Evolutionary conservation across 2,888 invertebrate species (phyloP), one percentile per base, ranked within the genome.

Genomic region (Cephus pygmeus): DNA sequence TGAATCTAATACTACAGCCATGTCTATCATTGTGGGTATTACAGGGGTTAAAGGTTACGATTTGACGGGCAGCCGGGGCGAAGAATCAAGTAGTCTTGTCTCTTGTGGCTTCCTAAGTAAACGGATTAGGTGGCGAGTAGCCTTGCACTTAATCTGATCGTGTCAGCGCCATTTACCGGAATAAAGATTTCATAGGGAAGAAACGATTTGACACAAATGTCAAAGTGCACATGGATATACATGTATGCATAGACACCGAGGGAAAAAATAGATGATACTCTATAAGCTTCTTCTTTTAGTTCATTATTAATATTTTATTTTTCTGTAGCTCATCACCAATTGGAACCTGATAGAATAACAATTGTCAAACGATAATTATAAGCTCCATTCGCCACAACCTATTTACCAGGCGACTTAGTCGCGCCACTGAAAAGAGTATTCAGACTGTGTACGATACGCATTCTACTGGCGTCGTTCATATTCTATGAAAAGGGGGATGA

Each of bases 21-120:
- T 23, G 56, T 23, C 56, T 56, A 56, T 56, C 56, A 56, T 23
- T 23, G 56, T 56, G 56, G 2, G 23, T 56, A 56, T 56, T 56
- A 56, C 6, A 56, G 23, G 23, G 56, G 56, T 56, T 56, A 56
- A 56, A 56, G 23, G 9, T 56, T 56, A 23, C 56, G 23, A 56
- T 56, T 56, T 56, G 23, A 56, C 23, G 23, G 56, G 74, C 73
- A 75, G 73, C 75, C 78, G 76, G 76, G 80, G 75, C 80, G 76
- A 83, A 76, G 79, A 80, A 79, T 79, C 78, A 77, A 82, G 76
- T 81, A 79, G 71, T 76, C 76, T 77, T 77, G 75, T 78, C 79
- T 78, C 77, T 73, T 77, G 80, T 77, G 83, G 82, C 82, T 83
- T 83, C 83, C 78, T 79, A 76, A 77, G 79, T 81, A 82, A 83